These are phyloP conservation scores for Smutsia temminckii DNA, from an alignment of 2,797 vertebrate species.

Conservation along the genomic window DNA sequence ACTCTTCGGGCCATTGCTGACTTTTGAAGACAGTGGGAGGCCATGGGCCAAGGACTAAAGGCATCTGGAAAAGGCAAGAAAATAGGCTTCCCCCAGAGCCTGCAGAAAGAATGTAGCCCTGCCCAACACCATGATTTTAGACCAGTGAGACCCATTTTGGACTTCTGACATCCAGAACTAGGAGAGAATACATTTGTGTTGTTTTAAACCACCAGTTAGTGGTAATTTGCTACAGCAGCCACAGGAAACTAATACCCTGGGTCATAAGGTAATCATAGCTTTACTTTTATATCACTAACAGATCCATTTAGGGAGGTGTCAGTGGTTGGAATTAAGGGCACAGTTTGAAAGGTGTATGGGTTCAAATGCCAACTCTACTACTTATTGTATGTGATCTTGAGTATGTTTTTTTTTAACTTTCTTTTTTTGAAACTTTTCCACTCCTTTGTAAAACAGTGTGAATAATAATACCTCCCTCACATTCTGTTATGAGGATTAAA, in stretches of 20 bases:
- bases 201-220: background rate
- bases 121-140: background rate
- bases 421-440: too few relatives aligned
- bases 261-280: background rate
- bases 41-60: background rate
- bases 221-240: background rate
- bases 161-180: background rate
- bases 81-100: background rate
- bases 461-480: background rate
- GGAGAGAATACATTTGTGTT: background rate
- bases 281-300: background rate
- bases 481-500: background rate
- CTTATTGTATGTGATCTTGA: background rate
- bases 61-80: background rate
- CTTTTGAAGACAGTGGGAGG: background rate
- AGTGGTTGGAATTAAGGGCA: background rate
- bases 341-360: background rate
- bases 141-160: background rate
- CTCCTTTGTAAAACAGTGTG: background rate
- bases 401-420: too few relatives aligned
- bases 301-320: background rate
- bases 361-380: background rate
- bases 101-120: background rate
- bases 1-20: background rate
- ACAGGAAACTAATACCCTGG: background rate